Conservation (phyloP, 2,797 vertebrate genomes). For the Alca torda region DNA sequence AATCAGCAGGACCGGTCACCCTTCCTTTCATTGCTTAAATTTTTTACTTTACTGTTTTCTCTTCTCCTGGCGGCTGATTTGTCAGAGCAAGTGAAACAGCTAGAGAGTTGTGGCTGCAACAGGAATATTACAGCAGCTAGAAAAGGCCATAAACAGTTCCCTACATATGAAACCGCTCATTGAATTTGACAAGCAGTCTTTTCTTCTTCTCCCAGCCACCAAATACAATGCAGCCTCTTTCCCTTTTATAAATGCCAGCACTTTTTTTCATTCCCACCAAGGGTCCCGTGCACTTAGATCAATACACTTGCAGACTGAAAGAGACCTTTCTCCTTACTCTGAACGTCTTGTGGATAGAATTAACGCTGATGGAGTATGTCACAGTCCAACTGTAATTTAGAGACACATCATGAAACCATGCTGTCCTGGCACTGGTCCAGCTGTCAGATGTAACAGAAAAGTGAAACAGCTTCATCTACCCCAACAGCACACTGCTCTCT, state of each 20-base stretch:
- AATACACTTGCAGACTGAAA: not conserved
- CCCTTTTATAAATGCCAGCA: not conserved
- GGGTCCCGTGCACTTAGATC: not conserved
- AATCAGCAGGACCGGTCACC: not conserved
- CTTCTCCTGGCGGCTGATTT: slow-evolving; percentile 38
- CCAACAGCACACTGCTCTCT: not conserved
- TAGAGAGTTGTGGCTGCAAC: slow-evolving; percentile 45
- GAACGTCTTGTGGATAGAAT: not conserved
- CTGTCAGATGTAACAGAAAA: slow-evolving; percentile 7
- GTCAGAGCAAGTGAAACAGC: slow-evolving; percentile 52
- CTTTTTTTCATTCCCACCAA: not conserved
- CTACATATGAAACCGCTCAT: slow-evolving; percentile 36
- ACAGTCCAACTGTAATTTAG: not conserved
- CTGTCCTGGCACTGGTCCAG: slow-evolving; percentile 27
- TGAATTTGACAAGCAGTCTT: slow-evolving; percentile 50
- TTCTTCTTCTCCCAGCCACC: not conserved
- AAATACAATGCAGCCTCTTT: slow-evolving; percentile 24
- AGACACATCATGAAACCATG: not conserved
- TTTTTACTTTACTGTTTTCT: slow-evolving; percentile 50
- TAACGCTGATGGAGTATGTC: slow-evolving; percentile 21
- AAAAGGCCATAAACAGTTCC: slow-evolving; percentile 50
- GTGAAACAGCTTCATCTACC: not conserved
- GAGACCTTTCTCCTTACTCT: not conserved
- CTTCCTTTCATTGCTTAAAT: slow-evolving; percentile 3
- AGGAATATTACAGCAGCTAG: slow-evolving; percentile 67